Evolutionary conservation across 2,113 vertebrate genomes (phyloP).

Genomic region (Channa argus): DNA sequence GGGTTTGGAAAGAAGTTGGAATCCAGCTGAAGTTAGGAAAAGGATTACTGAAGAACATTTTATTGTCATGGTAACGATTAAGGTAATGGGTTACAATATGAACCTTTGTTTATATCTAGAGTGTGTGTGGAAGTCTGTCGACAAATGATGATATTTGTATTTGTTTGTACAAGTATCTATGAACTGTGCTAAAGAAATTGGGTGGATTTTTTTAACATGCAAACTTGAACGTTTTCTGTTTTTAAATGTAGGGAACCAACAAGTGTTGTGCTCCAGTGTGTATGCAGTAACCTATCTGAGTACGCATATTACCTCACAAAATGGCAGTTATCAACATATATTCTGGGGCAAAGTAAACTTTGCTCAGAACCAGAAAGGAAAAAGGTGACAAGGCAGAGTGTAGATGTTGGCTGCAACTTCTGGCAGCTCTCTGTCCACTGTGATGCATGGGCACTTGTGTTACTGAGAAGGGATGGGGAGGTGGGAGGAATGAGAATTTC

Average conservation of each 20-base stretch:
- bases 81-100: constrained; percentile 10
- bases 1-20: constrained; percentile 40
- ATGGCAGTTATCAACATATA: constrained; percentile 22
- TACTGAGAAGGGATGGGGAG: constrained; percentile 49
- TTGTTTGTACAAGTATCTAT: constrained; percentile 4
- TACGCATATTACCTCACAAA: constrained; percentile 35
- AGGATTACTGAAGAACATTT: constrained; percentile 34
- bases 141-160: constrained; percentile 6
- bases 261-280: constrained; percentile 44
- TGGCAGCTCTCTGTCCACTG: constrained; percentile 68
- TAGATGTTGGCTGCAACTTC: constrained; percentile 78
- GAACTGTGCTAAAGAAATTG: not conserved
- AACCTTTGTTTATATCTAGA: constrained; percentile 14
- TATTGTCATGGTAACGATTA: constrained; percentile 34
- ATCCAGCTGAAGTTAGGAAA: not conserved
- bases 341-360: constrained; percentile 52
- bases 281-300: constrained; percentile 42
- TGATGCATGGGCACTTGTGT: constrained; percentile 63
- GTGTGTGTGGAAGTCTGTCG: constrained; percentile 6
- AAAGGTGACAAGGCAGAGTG: constrained; percentile 59
- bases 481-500: constrained; percentile 60
- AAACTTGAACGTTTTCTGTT: constrained; percentile 17
- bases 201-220: constrained; percentile 1
- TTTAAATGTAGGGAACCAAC: constrained; percentile 38
- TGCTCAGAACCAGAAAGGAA: constrained; percentile 45